Conservation (phyloP, 2,888 invertebrate species). For the Eupelmus urozonus region DNA sequence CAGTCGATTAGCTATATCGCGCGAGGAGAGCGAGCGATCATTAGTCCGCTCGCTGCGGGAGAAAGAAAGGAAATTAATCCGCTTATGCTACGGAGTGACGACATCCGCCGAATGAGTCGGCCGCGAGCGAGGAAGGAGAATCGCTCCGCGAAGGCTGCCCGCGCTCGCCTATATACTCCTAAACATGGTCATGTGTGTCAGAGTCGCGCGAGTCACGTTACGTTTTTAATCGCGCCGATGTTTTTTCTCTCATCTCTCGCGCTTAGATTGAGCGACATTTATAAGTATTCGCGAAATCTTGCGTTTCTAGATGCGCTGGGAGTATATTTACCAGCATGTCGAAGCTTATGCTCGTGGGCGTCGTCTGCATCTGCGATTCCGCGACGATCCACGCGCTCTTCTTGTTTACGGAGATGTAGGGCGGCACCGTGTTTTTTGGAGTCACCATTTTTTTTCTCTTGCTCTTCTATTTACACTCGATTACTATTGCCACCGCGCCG, state of each 20-base stretch:
- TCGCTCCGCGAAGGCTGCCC: no score
- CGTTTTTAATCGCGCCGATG: no score
- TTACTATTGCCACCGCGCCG: background rate
- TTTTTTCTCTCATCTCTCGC: no score
- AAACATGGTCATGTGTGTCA: slow-evolving; percentile 32
- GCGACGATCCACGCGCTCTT: slow-evolving; percentile 81
- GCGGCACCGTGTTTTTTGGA: slow-evolving; percentile 63
- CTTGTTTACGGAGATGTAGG: slow-evolving; percentile 79
- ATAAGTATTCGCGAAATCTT: background rate
- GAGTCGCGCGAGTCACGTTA: no score
- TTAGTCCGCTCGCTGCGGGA: background rate
- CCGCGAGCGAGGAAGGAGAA: no score
- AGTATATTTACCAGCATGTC: slow-evolving; percentile 69
- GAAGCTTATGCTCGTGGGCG: slow-evolving; percentile 62
- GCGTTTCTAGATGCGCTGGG: no score
- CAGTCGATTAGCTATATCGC: no score
- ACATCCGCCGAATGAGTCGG: no score
- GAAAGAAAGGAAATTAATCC: background rate
- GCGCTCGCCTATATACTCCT: no score
- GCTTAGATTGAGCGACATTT: no score
- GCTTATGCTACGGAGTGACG: background rate
- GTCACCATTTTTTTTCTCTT: slow-evolving; percentile 55
- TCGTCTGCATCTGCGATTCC: slow-evolving; percentile 69
- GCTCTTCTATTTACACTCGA: no score
- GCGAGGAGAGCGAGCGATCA: background rate